Evolutionary conservation across 2,113 vertebrate genomes (phyloP).

Genomic region (Lophius piscatorius): DNA sequence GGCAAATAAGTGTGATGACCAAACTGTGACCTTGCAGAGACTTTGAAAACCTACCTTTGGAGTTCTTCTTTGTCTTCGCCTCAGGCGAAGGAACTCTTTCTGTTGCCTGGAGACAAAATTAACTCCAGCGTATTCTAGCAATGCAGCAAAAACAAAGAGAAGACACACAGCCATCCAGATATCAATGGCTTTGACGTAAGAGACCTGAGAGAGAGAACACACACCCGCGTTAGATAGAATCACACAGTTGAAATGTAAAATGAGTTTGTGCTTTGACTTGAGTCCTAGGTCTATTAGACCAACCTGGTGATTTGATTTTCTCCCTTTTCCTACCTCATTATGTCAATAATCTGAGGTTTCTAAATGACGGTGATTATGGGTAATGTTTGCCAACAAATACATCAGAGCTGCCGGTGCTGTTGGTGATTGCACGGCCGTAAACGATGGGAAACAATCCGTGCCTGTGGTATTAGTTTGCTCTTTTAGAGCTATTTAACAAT

Average conservation of each 20-base stretch:
- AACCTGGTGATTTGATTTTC: neutral
- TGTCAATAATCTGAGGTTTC: conserved; percentile 12
- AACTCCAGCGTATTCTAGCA: conserved; percentile 97
- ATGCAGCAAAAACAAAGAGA: conserved; percentile 96
- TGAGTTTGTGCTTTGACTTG: conserved; percentile 1
- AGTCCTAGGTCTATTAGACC: neutral
- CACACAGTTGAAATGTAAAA: conserved; percentile 7
- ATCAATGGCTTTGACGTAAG: conserved; percentile 98
- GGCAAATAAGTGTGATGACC: conserved; percentile 17
- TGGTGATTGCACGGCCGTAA: conserved; percentile 15
- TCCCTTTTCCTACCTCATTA: conserved; percentile 11
- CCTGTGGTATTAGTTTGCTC: conserved; percentile 5
- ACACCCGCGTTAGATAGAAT: conserved; percentile 39
- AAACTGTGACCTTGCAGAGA: conserved; percentile 25
- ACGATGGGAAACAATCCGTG: conserved; percentile 36
- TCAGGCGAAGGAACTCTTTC: conserved; percentile 96
- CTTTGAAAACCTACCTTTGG: conserved; percentile 85
- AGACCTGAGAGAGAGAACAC: conserved; percentile 84
- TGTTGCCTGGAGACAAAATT: conserved; percentile 99
- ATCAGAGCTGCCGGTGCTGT: conserved; percentile 24
- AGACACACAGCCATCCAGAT: conserved; percentile 99
- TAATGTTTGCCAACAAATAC: conserved; percentile 37
- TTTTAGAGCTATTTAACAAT: conserved; percentile 20
- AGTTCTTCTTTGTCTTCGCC: conserved; percentile 90
- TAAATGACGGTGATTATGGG: conserved; percentile 38